These are phyloP conservation scores for Thunnus maccoyii DNA, from an alignment of 2,113 vertebrate species.

Conservation along the genomic window DNA sequence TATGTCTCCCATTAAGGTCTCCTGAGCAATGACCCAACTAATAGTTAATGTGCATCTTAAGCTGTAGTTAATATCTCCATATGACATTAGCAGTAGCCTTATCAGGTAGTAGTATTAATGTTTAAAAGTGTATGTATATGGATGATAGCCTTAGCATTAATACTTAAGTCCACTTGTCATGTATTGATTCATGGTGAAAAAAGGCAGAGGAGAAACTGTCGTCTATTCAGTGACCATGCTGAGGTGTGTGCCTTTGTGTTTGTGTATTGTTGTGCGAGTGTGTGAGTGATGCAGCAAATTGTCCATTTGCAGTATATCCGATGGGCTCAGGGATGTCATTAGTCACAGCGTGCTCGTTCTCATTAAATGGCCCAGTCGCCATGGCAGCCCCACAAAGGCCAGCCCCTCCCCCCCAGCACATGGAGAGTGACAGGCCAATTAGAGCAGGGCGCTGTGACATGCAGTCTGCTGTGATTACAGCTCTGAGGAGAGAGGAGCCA, in stretches of 20 bases:
- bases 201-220: constrained; percentile 52
- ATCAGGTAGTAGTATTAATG: constrained; percentile 62
- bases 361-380: constrained; percentile 85
- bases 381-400: constrained; percentile 85
- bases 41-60: constrained; percentile 59
- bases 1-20: constrained; percentile 51
- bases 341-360: constrained; percentile 84
- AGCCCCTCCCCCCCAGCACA: constrained; percentile 65
- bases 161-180: constrained; percentile 60
- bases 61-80: constrained; percentile 55
- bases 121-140: constrained; percentile 37
- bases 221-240: constrained; percentile 58
- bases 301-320: constrained; percentile 83
- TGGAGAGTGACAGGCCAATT: constrained; percentile 86
- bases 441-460: constrained; percentile 82
- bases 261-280: constrained; percentile 69
- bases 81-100: constrained; percentile 51
- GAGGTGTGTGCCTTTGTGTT: constrained; percentile 63
- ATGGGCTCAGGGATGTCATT: constrained; percentile 85
- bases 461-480: constrained; percentile 83
- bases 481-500: constrained; percentile 67
- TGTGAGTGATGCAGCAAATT: constrained; percentile 82
- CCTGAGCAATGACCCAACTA: constrained; percentile 60
- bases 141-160: constrained; percentile 48
- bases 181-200: constrained; percentile 66